A percentile compares a stretch with the other conserved stretches of the same genome.
Conservation (phyloP, 2,113 vertebrate genomes). For the Calidris pugnax region DNA sequence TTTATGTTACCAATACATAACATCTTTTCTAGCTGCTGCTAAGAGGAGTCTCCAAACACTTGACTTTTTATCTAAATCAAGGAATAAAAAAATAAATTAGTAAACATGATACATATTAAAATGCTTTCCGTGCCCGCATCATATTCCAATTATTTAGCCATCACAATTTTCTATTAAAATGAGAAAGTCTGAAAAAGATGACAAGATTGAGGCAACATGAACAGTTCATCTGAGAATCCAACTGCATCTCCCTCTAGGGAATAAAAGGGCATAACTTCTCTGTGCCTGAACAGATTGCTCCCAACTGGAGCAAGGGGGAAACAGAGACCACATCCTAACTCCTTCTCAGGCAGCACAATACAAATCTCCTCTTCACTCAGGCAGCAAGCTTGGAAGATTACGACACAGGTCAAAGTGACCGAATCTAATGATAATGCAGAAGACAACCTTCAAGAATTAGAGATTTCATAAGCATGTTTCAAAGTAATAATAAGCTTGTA, state of each 20-base stretch:
- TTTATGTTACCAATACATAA: neutral
- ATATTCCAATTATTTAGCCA: neutral
- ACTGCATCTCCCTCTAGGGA: neutral
- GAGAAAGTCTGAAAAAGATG: neutral
- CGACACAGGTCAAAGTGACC: neutral
- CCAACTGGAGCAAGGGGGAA: neutral
- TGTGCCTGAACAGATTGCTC: neutral
- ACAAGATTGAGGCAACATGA: neutral
- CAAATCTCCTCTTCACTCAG: neutral
- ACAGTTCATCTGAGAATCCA: neutral
- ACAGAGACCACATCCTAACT: neutral
- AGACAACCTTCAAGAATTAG: neutral
- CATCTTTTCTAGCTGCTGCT: neutral
- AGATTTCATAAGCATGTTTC: neutral
- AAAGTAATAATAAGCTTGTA: neutral
- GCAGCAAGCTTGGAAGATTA: neutral
- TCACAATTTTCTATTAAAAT: neutral
- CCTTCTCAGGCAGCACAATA: neutral
- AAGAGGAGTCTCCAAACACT: neutral
- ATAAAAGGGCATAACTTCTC: neutral
- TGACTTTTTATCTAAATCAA: neutral
- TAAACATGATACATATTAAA: neutral
- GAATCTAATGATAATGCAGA: neutral
- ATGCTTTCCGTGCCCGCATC: neutral
- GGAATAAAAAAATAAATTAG: neutral